Conservation (phyloP, 2,797 vertebrate genomes). For the Cirrhinus molitorella region DNA sequence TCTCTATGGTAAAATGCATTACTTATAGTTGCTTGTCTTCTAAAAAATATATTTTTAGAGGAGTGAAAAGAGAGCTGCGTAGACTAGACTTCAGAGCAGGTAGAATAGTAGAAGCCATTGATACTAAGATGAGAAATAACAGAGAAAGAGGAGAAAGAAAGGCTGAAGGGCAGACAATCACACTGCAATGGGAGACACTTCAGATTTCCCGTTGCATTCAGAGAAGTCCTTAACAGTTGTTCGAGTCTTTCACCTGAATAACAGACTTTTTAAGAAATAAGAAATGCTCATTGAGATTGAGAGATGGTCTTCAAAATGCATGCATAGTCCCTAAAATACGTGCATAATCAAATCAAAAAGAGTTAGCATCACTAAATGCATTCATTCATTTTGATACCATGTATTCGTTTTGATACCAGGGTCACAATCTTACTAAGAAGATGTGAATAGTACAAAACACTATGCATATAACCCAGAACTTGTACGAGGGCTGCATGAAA, state of each 20-base stretch:
- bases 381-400: background rate
- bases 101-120: background rate
- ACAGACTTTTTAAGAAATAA: background rate
- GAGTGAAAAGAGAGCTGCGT: background rate
- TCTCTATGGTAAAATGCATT: too few species aligned
- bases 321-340: background rate
- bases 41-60: too few species aligned
- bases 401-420: background rate
- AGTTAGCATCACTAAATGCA: background rate
- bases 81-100: background rate
- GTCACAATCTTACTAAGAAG: background rate
- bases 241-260: background rate
- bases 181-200: background rate
- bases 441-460: background rate
- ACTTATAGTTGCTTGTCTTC: background rate
- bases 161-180: background rate
- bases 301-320: background rate
- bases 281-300: background rate
- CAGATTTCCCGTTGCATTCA: background rate
- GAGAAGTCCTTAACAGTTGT: background rate
- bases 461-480: background rate
- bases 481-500: background rate
- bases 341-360: background rate
- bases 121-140: background rate
- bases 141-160: background rate